phyloP scores from a whole-genome alignment of 2,113 vertebrate species.

The Poeciliopsis turrubarensis region DNA sequence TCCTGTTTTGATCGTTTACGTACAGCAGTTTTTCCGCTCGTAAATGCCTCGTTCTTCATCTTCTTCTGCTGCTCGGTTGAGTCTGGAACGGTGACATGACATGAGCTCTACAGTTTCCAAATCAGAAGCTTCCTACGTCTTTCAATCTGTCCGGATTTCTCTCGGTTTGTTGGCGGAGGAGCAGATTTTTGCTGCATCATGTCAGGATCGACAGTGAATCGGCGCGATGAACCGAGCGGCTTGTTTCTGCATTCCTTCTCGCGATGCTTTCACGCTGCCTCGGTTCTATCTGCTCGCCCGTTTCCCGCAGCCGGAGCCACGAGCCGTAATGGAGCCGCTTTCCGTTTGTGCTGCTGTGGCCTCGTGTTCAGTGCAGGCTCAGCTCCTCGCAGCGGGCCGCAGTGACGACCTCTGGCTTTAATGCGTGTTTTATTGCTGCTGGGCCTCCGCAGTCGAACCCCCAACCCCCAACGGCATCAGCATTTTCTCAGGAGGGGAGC shows the following conservation, averaged over 20 bases:
- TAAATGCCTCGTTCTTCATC: no score
- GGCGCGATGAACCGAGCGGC: neutral
- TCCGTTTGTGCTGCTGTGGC: neutral
- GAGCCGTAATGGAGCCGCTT: neutral
- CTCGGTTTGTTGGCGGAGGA: neutral
- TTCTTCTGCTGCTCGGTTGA: no score
- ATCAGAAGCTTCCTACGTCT: neutral
- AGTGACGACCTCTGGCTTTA: constrained; percentile 50
- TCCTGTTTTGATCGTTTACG: no score
- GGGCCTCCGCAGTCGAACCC: constrained; percentile 14
- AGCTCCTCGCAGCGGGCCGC: constrained; percentile 52
- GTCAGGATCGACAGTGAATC: neutral
- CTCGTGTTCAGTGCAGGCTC: constrained; percentile 22
- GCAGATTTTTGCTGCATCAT: neutral
- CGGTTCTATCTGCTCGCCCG: no score
- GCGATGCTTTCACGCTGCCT: neutral
- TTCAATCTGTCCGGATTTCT: neutral
- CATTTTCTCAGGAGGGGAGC: constrained; percentile 60
- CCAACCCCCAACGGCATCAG: constrained; percentile 54
- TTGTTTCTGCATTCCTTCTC: neutral
- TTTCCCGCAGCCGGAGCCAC: neutral
- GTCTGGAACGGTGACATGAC: neutral
- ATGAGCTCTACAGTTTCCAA: neutral
- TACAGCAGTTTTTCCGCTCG: no score
- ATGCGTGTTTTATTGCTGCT: constrained; percentile 54